Evolutionary conservation across 2,113 vertebrate species (phyloP), one percentile per base, ranked within the genome.

Genomic region (Tauraco erythrolophus): DNA sequence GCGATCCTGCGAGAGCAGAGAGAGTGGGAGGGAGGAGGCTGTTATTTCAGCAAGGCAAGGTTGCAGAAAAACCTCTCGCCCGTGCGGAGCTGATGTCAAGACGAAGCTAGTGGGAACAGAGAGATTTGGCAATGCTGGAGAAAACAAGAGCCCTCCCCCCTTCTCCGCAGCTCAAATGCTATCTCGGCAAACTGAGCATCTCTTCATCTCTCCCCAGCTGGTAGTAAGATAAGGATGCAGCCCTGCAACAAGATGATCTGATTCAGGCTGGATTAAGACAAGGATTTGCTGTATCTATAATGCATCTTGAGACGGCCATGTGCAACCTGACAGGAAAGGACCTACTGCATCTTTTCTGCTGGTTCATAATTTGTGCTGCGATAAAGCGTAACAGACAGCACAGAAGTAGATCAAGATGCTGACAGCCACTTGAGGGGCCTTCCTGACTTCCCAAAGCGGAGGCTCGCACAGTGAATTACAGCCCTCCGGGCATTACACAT

Each of bases 281-380:
- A 81, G 54, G 58, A 84, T 68, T 83, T 95, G 80, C 91, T 91
- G 45, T 96, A 96, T 96, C 94, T 97, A 30, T 85, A 84, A 95
- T 66, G 82, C 56, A 91, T 94, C 83, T 94, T 58, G 75, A 92
- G 71, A 81, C 46, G 35, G 76, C 83, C 78, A 68, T 19, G 16
- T 86, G 92, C 85, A 95, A 93, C 76, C 74, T 93, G 85, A 89
- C 64, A 79, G 86, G 72, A 95, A 93, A 94, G 57, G 77, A 89
- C 69, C 81, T 41, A 27, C 62, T 74, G 69, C 51, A 92, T 93
- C 81, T 93, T 91, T 95, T 93, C 86, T 88, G 84, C 54, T 60
- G 37, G 54, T 53, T 95, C 81, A 45, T 77, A 77, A 84, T 45
- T 15, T 81, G 45, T 43, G 58, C 84, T 91, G 70, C 6, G n/a